A percentile compares a stretch with the other conserved stretches of the same genome.
Conservation (phyloP, 2,113 vertebrate genomes). For the Platichthys stellatus region DNA sequence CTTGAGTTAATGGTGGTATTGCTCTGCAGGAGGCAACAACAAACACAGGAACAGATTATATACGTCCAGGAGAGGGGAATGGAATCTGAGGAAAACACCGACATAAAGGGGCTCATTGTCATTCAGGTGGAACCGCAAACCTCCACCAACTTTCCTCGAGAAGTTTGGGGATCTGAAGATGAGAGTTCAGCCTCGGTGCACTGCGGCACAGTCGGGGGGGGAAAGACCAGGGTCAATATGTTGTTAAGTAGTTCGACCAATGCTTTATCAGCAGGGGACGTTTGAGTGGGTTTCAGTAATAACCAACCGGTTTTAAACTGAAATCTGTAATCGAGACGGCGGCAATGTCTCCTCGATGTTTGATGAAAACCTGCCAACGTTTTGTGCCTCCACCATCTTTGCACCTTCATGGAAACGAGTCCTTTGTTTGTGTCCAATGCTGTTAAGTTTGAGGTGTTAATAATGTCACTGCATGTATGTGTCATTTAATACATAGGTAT, state of each 20-base stretch:
- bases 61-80: background rate
- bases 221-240: background rate
- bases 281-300: background rate
- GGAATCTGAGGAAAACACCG: background rate
- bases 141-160: background rate
- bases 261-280: background rate
- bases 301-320: background rate
- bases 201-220: background rate
- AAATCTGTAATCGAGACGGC: background rate
- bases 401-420: background rate
- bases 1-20: slow-evolving; percentile 9
- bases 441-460: too few relatives aligned
- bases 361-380: background rate
- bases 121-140: background rate
- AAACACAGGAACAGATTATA: slow-evolving; percentile 5
- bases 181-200: slow-evolving; percentile 18
- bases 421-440: too few relatives aligned
- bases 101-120: background rate
- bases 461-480: too few relatives aligned
- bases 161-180: slow-evolving; percentile 14
- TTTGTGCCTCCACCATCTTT: background rate
- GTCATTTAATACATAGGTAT: too few relatives aligned
- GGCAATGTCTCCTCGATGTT: background rate
- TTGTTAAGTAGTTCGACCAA: background rate
- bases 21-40: slow-evolving; percentile 34